phyloP scores from a whole-genome alignment of 2,888 invertebrate species.

The Pilophorus perplexus region DNA sequence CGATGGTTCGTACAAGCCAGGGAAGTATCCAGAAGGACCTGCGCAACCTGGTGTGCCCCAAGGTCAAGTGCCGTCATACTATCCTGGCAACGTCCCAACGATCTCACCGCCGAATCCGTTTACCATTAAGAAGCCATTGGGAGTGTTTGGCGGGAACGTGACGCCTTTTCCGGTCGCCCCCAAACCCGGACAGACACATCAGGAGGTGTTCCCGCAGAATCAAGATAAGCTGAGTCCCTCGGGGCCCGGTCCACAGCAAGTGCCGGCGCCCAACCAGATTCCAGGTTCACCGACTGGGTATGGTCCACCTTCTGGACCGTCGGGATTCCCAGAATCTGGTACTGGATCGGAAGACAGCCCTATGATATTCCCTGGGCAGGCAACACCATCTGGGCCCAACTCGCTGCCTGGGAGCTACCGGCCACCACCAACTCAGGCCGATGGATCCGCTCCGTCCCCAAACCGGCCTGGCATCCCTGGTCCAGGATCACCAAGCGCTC shows the following conservation, averaged over 20 bases:
- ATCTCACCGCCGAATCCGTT: conserved; percentile 43
- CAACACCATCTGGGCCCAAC: not conserved
- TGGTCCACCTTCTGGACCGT: conserved; percentile 15
- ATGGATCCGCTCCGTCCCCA: conserved; percentile 9
- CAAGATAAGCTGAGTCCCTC: conserved; percentile 38
- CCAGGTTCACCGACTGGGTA: not conserved
- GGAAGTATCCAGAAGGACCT: conserved; percentile 37
- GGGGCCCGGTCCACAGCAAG: conserved; percentile 23
- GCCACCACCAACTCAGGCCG: conserved; percentile 15
- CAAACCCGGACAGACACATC: conserved; percentile 44
- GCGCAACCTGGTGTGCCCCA: conserved; percentile 31
- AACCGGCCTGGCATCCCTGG: conserved; percentile 5
- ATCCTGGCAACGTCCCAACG: conserved; percentile 49
- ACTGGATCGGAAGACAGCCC: conserved; percentile 2
- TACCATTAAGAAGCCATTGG: conserved; percentile 46
- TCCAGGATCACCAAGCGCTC: not conserved
- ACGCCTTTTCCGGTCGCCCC: conserved; percentile 45
- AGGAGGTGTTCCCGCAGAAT: conserved; percentile 45
- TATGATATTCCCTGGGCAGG: not conserved
- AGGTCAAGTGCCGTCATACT: conserved; percentile 48
- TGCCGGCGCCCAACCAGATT: conserved; percentile 20
- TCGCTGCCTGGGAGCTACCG: conserved; percentile 18
- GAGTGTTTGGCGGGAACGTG: conserved; percentile 41
- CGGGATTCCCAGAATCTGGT: not conserved
- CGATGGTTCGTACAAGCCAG: conserved; percentile 45